Base-by-base conservation (phyloP, 2,113 vertebrate species). In the Caretta caretta region DNA sequence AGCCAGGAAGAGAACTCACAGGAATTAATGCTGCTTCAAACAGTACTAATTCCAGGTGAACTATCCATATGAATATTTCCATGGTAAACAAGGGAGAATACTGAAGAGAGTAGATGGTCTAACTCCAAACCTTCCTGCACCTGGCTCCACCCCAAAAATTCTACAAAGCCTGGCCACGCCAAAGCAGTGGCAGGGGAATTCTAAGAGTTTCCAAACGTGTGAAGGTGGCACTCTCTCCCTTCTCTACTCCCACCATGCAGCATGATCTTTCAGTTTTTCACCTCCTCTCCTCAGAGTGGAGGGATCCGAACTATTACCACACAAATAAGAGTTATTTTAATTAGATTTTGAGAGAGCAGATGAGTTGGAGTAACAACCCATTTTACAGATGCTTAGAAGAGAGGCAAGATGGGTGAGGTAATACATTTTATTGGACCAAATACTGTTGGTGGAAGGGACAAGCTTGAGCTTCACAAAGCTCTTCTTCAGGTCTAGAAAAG, bases 301-400 rank as follows among this genome's bases (percentile, higher is more conserved):
- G 80, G 89, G 80, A 88, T 19, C 48, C 50, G 50, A 6, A 49
- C 5, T 27, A 90, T 48, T 54, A 86, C 42, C 14, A 42, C 82
- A 92, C 20, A 13, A 27, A 12, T 84, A 38, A 82, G 35, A 20
- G 1, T 81, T 80, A 82, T 8, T 62, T 86, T 51, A 81, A 65
- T 11, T 80, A 65, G 20, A 13, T 54, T 90, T 91, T 49, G 12
- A 87, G 59, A 93, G 42, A n/a, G 5, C 86, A 79, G 10, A 38
- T 51, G 3, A 90, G 5, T 38, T 83, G 20, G 42, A 75, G 12
- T 46, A 76, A 46, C 81, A 89, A 89, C 38, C 53, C 83, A 42
- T 50, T 96, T 93, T 84, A 93, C 86, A 88, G 11, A 75, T 81
- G 31, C 42, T 80, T 88, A 92, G n/a, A 42, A 91, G 89, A 88